Base-by-base conservation (phyloP, 2,888 invertebrate species). In the Lumbricus terrestris region DNA sequence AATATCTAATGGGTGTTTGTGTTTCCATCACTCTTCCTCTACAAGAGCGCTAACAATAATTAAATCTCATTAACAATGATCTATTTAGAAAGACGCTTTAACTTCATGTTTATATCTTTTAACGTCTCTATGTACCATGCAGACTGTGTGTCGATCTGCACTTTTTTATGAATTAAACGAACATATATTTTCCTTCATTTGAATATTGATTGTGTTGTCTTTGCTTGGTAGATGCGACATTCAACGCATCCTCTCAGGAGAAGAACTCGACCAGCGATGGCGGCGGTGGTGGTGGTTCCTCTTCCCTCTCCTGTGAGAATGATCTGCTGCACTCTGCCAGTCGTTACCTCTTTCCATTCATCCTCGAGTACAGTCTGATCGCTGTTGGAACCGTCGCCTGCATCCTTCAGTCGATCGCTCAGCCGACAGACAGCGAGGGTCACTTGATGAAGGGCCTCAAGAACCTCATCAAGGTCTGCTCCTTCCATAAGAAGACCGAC, bases 351-450 rank as follows among this genome's bases (percentile, higher is more conserved):
- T 98, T 98, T 93, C 98, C 99, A 0, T 98, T 98, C 95, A 97
- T 97, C 89, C 98, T 99, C 92, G 98, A 99, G 95, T 99, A 98
- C 95, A 98, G 98, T 88, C 96, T 99, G 90, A 98, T 99, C 90
- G 98, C 98, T 93, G 98, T 98, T 0, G 98, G 98, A 40, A 95
- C 99, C 92, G 96, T 98, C 89, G 98, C 98, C 95, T 91, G 69
- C 37, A 40, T 90, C 82, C 13, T 91, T 8, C 82, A 89, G 15
- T 88, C 69, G 40, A 88, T 85, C 69, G 37, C 85, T 11, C 82
- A 88, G 20, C 35, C 89, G 35, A 90, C 40, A 33, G 85, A 54
- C 54, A 37, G 42, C 40, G 40, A 89, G n/a, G 37, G 89, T 38
- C 47, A 89, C 90, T 29, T 83, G 82, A 16, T 82, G 13, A 89